phyloP scores from a whole-genome alignment of 2,797 vertebrate species.

The Acropternis orthonyx region DNA sequence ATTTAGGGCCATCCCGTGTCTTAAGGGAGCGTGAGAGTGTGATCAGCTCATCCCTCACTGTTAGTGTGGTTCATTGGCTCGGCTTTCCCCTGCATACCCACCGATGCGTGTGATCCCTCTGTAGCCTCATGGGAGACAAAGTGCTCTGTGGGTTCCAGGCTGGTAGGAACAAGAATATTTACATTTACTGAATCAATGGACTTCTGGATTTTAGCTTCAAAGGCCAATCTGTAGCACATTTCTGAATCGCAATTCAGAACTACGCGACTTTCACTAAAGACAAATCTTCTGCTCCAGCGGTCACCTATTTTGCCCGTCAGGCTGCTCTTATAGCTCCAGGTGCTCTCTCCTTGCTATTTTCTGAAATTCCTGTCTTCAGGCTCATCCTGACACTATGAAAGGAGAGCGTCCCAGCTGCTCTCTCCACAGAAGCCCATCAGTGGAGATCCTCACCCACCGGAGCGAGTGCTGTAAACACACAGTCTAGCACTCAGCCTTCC shows the following conservation, averaged over 20 bases:
- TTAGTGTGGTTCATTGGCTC: background rate
- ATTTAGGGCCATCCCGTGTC: background rate
- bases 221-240: background rate
- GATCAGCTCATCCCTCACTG: background rate
- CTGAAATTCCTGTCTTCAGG: background rate
- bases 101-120: background rate
- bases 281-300: background rate
- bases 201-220: background rate
- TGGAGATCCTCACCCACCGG: background rate
- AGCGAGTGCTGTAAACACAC: background rate
- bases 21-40: background rate
- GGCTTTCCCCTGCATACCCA: fast-evolving
- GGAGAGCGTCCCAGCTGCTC: background rate
- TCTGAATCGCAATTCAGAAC: background rate
- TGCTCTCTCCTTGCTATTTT: background rate
- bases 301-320: background rate
- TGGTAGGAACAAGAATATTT: background rate
- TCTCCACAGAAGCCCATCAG: background rate
- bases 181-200: background rate
- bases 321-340: background rate
- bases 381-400: background rate
- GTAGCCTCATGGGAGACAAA: background rate
- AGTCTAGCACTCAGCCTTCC: background rate
- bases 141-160: background rate
- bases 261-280: background rate